phyloP scores from a whole-genome alignment of 1,140 invertebrate species.

The Frieseomelitta varia region DNA sequence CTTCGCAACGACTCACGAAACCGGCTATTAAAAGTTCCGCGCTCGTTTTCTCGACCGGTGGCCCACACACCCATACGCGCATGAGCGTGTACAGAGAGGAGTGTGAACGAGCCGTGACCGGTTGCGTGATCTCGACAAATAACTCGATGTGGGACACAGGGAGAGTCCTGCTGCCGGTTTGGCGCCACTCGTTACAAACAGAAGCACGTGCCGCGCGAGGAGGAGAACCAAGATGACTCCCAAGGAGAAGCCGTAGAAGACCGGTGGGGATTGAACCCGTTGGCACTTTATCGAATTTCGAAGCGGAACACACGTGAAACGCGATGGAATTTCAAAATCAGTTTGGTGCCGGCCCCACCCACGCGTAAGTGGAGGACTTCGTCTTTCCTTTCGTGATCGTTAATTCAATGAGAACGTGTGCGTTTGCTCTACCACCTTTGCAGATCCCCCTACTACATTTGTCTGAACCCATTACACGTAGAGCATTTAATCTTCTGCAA shows the following conservation, averaged over 20 bases:
- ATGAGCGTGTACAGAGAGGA: background rate
- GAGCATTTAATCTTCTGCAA: too few species aligned
- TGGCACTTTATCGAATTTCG: conserved; percentile 1
- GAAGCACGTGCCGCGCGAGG: conserved; percentile 6
- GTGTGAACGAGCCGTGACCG: conserved; percentile 2
- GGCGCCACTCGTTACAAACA: conserved; percentile 51
- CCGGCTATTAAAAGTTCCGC: conserved; percentile 58
- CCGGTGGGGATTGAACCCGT: background rate
- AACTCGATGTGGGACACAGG: conserved; percentile 28
- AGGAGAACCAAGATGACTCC: background rate
- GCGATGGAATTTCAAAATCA: background rate
- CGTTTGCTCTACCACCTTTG: too few species aligned
- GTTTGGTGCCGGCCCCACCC: too few species aligned
- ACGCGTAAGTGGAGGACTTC: background rate
- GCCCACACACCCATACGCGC: background rate
- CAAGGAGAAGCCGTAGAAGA: background rate
- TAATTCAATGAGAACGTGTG: background rate
- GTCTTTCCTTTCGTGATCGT: background rate
- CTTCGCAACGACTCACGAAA: conserved; percentile 50
- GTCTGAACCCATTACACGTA: too few species aligned
- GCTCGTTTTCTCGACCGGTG: conserved; percentile 6
- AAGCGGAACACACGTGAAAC: background rate
- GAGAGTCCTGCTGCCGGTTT: conserved; percentile 43
- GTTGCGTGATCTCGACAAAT: conserved; percentile 30
- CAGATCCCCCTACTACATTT: too few species aligned